Base-by-base conservation (phyloP, 2,113 vertebrate genomes). In the Genyomyrus donnyi region DNA sequence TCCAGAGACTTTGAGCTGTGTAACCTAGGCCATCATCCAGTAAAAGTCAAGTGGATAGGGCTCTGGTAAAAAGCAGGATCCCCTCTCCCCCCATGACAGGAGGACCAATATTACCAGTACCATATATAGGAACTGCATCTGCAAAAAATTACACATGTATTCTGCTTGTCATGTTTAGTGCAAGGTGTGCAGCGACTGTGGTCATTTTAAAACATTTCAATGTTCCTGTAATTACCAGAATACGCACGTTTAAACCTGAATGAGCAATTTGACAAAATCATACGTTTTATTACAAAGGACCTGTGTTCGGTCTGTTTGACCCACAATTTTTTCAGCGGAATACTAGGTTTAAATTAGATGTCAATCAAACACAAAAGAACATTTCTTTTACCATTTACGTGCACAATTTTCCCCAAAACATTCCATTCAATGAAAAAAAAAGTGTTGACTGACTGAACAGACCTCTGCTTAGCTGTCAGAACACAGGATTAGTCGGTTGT, bases 331-430 rank as follows among this genome's bases (percentile, higher is more conserved):
- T 80, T 80, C 74, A 80, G 35, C 35, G 7, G 35, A 80, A 80
- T 80, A 80, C 35, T 39, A 42, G 13, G 74, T 35, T 42, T 80
- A 80, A 70, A 70, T 70, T 70, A 70, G n/a, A 31, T 27, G 27
- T 80, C 74, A 80, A 17, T 80, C 74, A 80, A 80, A 80, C 74
- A 80, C 74, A 80, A 80, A 80, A 80, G 74, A 42, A 80, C 74
- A 39, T 39, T 80, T 80, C 74, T 80, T 80, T 42, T 39, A 80
- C 74, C 74, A 80, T 42, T 80, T 80, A 80, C 1, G 5, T 80
- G 74, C 35, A 80, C 74, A 80, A 80, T 80, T 80, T 80, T 42
- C 74, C 35, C 74, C 74, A 80, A 70, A 80, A 35, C 74, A 80
- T 80, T 80, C 31, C 35, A 80, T 39, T 80, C 35, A 42, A 8